A percentile compares a stretch with the other conserved stretches of the same genome.
Conservation (phyloP, 92 coral and sea anemone species). For the Heteractis magnifica region DNA sequence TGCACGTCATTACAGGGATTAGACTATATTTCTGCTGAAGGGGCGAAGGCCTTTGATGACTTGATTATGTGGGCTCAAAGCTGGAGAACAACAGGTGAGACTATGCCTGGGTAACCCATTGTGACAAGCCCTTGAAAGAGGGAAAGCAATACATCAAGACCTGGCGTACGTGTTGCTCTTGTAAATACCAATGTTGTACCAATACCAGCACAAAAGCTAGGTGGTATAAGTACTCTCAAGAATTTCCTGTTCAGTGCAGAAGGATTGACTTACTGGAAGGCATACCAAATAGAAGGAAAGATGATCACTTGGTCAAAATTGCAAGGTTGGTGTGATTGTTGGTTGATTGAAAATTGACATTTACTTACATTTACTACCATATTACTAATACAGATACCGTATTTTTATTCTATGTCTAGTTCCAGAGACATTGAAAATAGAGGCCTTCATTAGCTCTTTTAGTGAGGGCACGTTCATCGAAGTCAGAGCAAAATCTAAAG, state of each 20-base stretch:
- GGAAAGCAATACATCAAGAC: not conserved
- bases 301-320: too few relatives aligned
- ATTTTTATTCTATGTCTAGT: too few relatives aligned
- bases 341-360: too few relatives aligned
- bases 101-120: not conserved
- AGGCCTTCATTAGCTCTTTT: not conserved
- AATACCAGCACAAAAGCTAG: too few relatives aligned
- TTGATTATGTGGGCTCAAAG: not conserved
- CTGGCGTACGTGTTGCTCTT: too few relatives aligned
- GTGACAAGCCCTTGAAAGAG: not conserved
- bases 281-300: too few relatives aligned
- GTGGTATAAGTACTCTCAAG: not conserved
- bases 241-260: not conserved
- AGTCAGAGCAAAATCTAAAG: not conserved
- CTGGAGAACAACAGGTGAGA: not conserved
- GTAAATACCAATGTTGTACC: not conserved
- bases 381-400: too few relatives aligned
- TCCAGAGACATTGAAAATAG: too few relatives aligned
- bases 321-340: too few relatives aligned
- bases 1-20: slow-evolving; percentile 3
- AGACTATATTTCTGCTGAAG: not conserved
- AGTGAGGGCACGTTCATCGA: slow-evolving; percentile 6
- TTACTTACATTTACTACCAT: too few relatives aligned
- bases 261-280: too few relatives aligned
- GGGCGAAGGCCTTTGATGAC: not conserved